phyloP scores from a whole-genome alignment of 2,797 vertebrate genomes.

The Enteromius argenteus region DNA sequence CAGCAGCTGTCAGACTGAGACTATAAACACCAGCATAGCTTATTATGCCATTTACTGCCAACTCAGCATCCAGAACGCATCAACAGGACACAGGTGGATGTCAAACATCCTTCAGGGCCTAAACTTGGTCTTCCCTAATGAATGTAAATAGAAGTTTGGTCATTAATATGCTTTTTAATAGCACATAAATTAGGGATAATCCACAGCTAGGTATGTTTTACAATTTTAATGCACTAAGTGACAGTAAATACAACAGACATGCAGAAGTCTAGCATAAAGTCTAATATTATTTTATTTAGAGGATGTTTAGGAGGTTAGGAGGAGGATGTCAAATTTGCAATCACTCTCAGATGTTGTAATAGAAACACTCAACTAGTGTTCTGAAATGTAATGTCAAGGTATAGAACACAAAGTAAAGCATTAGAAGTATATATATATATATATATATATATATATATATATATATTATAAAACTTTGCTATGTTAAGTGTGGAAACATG shows the following conservation, averaged over 20 bases:
- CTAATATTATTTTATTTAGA: neutral
- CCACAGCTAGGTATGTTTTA: too few relatives aligned
- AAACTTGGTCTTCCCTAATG: neutral
- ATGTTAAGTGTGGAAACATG: too few relatives aligned
- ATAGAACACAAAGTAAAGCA: neutral
- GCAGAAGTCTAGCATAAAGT: neutral
- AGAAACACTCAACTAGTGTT: neutral
- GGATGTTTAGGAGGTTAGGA: neutral
- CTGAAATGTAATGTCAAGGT: neutral
- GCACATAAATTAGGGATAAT: too few relatives aligned
- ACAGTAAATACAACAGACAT: neutral
- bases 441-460: too few relatives aligned
- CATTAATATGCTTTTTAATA: neutral
- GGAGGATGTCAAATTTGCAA: neutral
- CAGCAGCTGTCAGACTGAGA: conserved; percentile 61
- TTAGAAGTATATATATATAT: too few relatives aligned
- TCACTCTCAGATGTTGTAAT: neutral
- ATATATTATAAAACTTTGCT: too few relatives aligned
- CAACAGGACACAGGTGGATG: conserved; percentile 51
- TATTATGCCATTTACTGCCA: conserved; percentile 73
- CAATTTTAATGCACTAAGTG: too few relatives aligned
- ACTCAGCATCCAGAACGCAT: conserved; percentile 62
- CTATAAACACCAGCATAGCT: conserved; percentile 60
- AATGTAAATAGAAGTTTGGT: neutral
- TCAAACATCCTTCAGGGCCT: neutral